These are phyloP conservation scores for Ostrea edulis DNA, from an alignment of 1,140 invertebrate genomes.

Conservation along the genomic window DNA sequence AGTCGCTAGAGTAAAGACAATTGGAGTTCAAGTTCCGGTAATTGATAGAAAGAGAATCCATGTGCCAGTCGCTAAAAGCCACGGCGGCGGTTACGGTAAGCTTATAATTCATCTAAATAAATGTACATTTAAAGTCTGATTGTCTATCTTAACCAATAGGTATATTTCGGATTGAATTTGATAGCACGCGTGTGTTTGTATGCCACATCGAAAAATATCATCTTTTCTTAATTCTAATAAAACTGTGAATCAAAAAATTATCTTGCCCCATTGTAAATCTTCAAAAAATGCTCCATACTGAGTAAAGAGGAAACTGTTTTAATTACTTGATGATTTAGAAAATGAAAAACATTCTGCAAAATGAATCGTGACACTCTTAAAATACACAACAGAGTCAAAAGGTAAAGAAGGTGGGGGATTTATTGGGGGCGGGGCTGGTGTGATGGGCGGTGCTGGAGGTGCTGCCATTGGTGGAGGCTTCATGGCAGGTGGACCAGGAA, in stretches of 20 bases:
- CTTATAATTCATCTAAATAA: neutral
- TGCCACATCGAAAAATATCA: too few relatives aligned
- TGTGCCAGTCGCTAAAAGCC: neutral
- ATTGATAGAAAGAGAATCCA: conserved; percentile 10
- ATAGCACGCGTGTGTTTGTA: too few relatives aligned
- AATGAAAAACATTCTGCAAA: too few relatives aligned
- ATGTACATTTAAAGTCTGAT: too few relatives aligned
- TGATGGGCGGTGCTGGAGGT: neutral
- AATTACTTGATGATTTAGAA: too few relatives aligned
- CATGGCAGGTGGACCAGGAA: neutral
- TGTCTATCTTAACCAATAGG: too few relatives aligned
- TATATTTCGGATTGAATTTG: too few relatives aligned
- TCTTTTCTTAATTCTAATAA: too few relatives aligned
- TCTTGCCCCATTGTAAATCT: too few relatives aligned
- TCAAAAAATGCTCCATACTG: too few relatives aligned
- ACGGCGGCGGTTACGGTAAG: conserved; percentile 4
- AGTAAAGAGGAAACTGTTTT: too few relatives aligned
- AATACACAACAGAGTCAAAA: neutral
- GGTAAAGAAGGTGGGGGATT: conserved; percentile 7
- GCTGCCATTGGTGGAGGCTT: neutral
- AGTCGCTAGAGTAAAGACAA: neutral
- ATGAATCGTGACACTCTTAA: neutral
- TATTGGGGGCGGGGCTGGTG: neutral
- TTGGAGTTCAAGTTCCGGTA: neutral
- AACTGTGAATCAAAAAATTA: too few relatives aligned